Conservation (phyloP, 2,113 vertebrate genomes). For the Gymnorhina tibicen region DNA sequence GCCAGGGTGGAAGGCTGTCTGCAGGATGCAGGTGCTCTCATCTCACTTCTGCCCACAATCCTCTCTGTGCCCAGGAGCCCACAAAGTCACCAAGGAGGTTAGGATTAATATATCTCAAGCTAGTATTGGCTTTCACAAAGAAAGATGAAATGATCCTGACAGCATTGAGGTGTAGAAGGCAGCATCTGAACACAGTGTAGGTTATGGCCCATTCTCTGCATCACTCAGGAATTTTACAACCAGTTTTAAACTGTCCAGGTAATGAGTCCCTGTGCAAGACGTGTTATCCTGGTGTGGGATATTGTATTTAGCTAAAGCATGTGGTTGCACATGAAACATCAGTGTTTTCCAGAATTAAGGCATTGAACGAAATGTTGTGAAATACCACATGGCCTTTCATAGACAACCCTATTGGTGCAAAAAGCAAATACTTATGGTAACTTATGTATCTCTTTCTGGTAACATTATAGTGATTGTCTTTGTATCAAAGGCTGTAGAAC, state of each 20-base stretch:
- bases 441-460: not conserved
- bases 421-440: not conserved
- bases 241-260: not conserved
- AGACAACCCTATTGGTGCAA: not conserved
- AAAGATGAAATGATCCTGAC: not conserved
- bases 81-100: not conserved
- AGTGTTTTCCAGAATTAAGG: not conserved
- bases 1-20: not conserved
- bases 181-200: not conserved
- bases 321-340: not conserved
- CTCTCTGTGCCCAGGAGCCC: not conserved
- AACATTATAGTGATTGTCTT: not conserved
- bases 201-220: not conserved
- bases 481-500: not conserved
- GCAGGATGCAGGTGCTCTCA: slow-evolving; percentile 19
- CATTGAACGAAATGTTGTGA: not conserved
- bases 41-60: not conserved
- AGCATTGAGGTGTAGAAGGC: not conserved
- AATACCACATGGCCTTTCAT: not conserved
- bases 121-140: not conserved
- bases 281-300: not conserved
- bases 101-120: not conserved
- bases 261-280: not conserved
- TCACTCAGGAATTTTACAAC: not conserved
- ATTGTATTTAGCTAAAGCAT: not conserved